These are phyloP conservation scores for Anseranas semipalmata DNA, from an alignment of 2,113 vertebrate genomes.

Conservation along the genomic window DNA sequence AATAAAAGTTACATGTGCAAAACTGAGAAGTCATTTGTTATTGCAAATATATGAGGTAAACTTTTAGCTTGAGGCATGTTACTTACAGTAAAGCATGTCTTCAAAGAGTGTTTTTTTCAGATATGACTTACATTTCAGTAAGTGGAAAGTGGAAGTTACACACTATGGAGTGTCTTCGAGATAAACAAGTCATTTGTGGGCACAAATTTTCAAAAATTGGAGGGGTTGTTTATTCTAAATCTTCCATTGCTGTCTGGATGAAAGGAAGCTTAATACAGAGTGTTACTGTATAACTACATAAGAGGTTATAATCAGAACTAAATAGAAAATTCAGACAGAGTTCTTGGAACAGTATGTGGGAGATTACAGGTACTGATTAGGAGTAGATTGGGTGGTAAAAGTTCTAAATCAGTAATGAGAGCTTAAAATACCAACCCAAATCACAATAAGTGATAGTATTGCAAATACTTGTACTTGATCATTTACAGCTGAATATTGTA, in stretches of 20 bases:
- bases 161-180: not conserved
- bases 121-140: not conserved
- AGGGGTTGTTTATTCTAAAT: not conserved
- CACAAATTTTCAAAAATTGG: not conserved
- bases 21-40: too few relatives aligned
- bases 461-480: not conserved
- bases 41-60: too few relatives aligned
- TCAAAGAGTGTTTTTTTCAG: not conserved
- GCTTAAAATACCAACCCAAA: conserved; percentile 5
- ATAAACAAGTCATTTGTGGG: not conserved
- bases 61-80: too few relatives aligned
- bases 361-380: conserved; percentile 13
- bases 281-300: not conserved
- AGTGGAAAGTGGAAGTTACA: not conserved
- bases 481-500: not conserved
- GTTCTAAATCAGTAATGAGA: not conserved
- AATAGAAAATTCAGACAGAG: not conserved
- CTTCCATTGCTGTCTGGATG: not conserved
- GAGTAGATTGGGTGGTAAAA: not conserved
- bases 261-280: not conserved
- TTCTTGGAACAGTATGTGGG: not conserved
- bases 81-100: not conserved
- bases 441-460: not conserved
- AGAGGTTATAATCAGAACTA: not conserved
- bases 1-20: too few relatives aligned